Evolutionary conservation across 2,113 vertebrate genomes (phyloP).

Genomic region (Podarcis cretensis): DNA sequence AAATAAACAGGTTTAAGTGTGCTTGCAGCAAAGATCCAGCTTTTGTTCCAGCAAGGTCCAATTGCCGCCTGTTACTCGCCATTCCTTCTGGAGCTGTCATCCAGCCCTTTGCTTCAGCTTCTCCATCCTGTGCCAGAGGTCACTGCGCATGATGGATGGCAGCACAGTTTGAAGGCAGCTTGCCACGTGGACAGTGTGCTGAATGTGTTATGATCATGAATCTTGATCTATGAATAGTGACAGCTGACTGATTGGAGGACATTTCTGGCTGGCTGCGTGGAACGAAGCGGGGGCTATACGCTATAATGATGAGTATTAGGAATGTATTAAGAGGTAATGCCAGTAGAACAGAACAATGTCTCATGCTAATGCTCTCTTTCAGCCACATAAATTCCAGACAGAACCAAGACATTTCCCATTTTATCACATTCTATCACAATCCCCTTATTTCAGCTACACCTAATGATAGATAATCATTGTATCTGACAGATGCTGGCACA

Average conservation of each 20-base stretch:
- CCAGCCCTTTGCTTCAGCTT: background rate
- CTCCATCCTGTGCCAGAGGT: background rate
- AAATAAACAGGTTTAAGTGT: background rate
- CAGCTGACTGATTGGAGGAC: constrained; percentile 29
- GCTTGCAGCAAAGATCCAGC: background rate
- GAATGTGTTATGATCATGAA: constrained; percentile 13
- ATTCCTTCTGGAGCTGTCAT: background rate
- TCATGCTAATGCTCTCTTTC: background rate
- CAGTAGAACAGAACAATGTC: background rate
- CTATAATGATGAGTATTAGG: constrained; percentile 21
- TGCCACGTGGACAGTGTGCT: background rate
- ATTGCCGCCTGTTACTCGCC: no score
- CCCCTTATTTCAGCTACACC: background rate
- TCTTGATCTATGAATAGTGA: constrained; percentile 29
- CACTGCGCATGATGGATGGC: background rate
- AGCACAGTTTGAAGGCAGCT: background rate
- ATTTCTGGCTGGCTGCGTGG: constrained; percentile 9
- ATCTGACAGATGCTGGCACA: background rate
- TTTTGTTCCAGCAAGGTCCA: background rate
- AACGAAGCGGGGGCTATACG: background rate
- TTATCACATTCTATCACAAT: background rate
- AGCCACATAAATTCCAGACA: constrained; percentile 6
- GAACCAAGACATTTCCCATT: constrained; percentile 4
- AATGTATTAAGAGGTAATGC: constrained; percentile 28
- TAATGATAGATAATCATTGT: constrained; percentile 9